Evolutionary conservation across 2,797 vertebrate species (phyloP).

Genomic region (Enteromius thamalakanensis): DNA sequence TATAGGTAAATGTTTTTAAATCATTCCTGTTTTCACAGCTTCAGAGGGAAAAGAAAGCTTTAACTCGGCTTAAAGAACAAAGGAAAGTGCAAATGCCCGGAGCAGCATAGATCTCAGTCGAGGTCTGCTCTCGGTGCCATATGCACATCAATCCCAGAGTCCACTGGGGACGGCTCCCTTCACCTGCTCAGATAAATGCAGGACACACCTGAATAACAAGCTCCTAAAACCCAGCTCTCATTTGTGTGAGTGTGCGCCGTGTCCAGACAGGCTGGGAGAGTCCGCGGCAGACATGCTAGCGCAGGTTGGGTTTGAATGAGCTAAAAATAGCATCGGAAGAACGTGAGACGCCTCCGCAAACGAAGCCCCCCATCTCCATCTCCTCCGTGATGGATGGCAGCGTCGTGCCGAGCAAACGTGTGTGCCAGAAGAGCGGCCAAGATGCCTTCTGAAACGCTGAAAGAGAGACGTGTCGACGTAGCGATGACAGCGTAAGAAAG

Average conservation of each 20-base stretch:
- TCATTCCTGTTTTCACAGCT: background rate
- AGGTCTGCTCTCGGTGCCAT: constrained; percentile 26
- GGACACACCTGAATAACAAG: constrained; percentile 47
- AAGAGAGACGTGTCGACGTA: constrained; percentile 7
- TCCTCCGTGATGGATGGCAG: constrained; percentile 54
- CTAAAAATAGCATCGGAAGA: constrained; percentile 59
- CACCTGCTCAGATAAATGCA: constrained; percentile 35
- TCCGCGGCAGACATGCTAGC: constrained; percentile 33
- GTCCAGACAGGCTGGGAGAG: constrained; percentile 38
- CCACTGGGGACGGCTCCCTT: constrained; percentile 8
- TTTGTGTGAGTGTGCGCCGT: constrained; percentile 12
- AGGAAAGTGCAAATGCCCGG: constrained; percentile 12
- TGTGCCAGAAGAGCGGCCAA: constrained; percentile 59
- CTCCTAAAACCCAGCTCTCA: constrained; percentile 19
- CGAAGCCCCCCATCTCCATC: constrained; percentile 38
- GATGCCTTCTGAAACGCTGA: constrained; percentile 37
- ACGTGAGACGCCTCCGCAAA: constrained; percentile 58
- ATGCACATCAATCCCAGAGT: constrained; percentile 38
- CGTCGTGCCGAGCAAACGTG: constrained; percentile 35
- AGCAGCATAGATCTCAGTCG: constrained; percentile 7
- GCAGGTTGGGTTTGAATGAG: constrained; percentile 57
- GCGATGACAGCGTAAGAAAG: background rate
- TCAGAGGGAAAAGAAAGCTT: constrained; percentile 17
- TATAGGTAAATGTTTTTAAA: background rate
- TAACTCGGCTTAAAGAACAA: constrained; percentile 21